Percentiles rank a stretch among this genome's conserved stretches.
phyloP scores from a whole-genome alignment of 2,113 vertebrate genomes.

The Dunckerocampus dactyliophorus region DNA sequence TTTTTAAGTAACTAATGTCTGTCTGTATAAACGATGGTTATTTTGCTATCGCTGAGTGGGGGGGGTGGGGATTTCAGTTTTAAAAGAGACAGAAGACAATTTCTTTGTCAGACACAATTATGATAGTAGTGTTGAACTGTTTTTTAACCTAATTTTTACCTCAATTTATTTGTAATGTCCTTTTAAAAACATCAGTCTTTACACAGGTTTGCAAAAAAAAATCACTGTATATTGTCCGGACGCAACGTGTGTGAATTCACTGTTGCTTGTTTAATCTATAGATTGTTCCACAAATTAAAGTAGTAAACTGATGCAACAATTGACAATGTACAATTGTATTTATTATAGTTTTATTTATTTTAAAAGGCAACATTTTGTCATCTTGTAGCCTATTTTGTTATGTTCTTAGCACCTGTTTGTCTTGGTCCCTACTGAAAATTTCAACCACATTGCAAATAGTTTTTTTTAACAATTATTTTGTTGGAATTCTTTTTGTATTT shows the following conservation, averaged over 20 bases:
- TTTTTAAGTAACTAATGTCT: no score
- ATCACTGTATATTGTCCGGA: background rate
- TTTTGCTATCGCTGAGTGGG: no score
- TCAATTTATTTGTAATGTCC: background rate
- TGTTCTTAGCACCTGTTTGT: constrained; percentile 30
- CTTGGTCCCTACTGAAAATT: constrained; percentile 18
- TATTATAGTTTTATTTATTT: constrained; percentile 61
- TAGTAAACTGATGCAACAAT: constrained; percentile 29
- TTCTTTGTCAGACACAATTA: constrained; percentile 12
- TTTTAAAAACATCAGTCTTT: constrained; percentile 11
- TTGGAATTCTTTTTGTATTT: constrained; percentile 25
- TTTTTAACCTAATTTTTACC: constrained; percentile 14
- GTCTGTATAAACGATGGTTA: no score
- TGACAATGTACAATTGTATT: constrained; percentile 37
- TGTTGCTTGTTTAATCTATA: constrained; percentile 14
- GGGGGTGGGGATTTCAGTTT: constrained; percentile 14
- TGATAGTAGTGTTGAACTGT: constrained; percentile 9
- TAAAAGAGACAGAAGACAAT: constrained; percentile 37
- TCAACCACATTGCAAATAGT: constrained; percentile 27
- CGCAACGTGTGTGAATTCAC: background rate
- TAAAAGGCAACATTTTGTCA: constrained; percentile 26
- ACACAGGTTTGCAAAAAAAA: constrained; percentile 20
- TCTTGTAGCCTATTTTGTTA: constrained; percentile 22
- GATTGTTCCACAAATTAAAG: constrained; percentile 13
- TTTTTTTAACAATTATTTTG: constrained; percentile 22